Conservation (phyloP, 1,140 invertebrate genomes). For the Lepidotrigona ventralis region DNA sequence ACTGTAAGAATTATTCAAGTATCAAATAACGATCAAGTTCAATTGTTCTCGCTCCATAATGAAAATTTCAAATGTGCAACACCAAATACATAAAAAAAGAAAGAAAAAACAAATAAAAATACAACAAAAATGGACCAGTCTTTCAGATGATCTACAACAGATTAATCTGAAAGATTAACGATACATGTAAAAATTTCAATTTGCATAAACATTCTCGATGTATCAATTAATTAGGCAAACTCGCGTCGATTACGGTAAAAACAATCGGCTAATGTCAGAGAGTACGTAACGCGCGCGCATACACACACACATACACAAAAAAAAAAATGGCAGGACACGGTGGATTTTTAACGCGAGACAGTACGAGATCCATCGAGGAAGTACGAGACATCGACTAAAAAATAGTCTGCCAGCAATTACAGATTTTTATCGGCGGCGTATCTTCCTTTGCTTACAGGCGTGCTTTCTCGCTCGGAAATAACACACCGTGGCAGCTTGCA, state of each 20-base stretch:
- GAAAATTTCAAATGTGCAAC: too few relatives aligned
- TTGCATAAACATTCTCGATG: too few relatives aligned
- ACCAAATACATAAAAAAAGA: too few relatives aligned
- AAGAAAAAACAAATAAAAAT: too few relatives aligned
- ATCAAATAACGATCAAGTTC: too few relatives aligned
- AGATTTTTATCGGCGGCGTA: conserved; percentile 41
- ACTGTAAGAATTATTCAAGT: too few relatives aligned
- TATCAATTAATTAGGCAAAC: conserved; percentile 18
- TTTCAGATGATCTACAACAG: neutral
- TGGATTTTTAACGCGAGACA: conserved; percentile 1
- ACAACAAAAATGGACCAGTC: too few relatives aligned
- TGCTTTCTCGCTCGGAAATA: conserved; percentile 36
- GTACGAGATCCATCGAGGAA: conserved; percentile 15
- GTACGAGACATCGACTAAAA: conserved; percentile 12
- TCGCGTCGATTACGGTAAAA: neutral
- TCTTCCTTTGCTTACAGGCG: conserved; percentile 28
- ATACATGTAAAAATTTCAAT: too few relatives aligned
- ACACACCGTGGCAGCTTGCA: conserved; percentile 25
- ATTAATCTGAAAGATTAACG: too few relatives aligned
- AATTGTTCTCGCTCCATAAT: too few relatives aligned
- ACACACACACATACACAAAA: too few relatives aligned
- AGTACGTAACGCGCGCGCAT: neutral
- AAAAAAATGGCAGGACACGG: neutral
- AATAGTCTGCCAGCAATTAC: conserved; percentile 34
- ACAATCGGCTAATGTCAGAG: conserved; percentile 24